Evolutionary conservation across 2,113 vertebrate genomes (phyloP).

Genomic region (Paratilapia polleni): DNA sequence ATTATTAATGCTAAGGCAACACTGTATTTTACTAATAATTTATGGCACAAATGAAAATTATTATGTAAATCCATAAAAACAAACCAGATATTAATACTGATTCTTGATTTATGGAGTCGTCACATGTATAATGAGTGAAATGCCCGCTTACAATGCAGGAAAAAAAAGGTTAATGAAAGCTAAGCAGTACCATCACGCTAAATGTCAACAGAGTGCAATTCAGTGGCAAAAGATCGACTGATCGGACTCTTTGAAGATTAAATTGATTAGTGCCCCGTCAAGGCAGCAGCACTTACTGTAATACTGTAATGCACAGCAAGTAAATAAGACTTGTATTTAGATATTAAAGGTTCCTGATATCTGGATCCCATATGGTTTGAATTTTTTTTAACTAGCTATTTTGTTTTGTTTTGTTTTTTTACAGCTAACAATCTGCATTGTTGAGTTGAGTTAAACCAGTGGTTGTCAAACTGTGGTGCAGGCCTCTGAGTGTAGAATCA

Average conservation of each 20-base stretch:
- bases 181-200: conserved; percentile 35
- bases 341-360: not conserved
- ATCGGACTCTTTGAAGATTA: conserved; percentile 52
- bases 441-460: not conserved
- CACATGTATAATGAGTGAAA: conserved; percentile 27
- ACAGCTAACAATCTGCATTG: not conserved
- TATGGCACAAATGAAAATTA: not conserved
- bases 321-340: not conserved
- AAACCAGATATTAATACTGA: not conserved
- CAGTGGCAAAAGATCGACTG: conserved; percentile 57
- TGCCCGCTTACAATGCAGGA: conserved; percentile 10
- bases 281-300: conserved; percentile 34
- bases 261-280: conserved; percentile 57
- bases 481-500: not conserved
- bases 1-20: not conserved
- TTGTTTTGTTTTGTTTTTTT: too few species aligned
- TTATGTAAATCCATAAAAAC: not conserved
- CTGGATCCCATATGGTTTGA: not conserved
- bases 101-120: not conserved
- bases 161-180: conserved; percentile 44
- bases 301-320: not conserved
- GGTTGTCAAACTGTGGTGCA: not conserved
- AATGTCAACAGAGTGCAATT: conserved; percentile 57
- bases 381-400: not conserved
- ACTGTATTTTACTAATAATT: not conserved